A percentile compares a stretch with the other conserved stretches of the same genome.
Evolutionary conservation across 2,797 vertebrate genomes (phyloP).

Genomic region (Microctenopoma stevenorrisi): DNA sequence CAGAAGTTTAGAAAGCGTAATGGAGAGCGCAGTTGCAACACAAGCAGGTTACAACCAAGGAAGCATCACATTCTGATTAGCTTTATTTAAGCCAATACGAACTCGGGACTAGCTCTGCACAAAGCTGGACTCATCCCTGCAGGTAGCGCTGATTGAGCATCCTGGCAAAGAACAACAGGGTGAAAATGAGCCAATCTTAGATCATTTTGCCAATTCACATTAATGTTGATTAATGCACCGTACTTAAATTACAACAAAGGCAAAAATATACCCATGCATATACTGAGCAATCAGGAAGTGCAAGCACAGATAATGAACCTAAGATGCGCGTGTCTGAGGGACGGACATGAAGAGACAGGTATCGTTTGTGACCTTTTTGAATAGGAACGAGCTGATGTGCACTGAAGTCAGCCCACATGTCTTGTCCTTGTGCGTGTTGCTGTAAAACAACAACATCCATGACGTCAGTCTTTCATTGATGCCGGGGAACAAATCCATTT

Average conservation of each 20-base stretch:
- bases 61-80: not conserved
- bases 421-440: not conserved
- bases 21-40: no score
- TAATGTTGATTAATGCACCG: constrained; percentile 23
- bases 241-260: constrained; percentile 8
- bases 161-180: constrained; percentile 4
- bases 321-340: not conserved
- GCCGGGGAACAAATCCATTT: constrained; percentile 11
- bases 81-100: not conserved
- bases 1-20: no score
- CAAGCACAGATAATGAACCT: not conserved
- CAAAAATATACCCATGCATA: not conserved
- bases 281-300: not conserved
- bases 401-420: not conserved
- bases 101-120: not conserved
- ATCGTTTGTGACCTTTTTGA: constrained; percentile 1
- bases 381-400: not conserved
- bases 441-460: not conserved
- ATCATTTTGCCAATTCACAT: not conserved
- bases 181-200: constrained; percentile 17
- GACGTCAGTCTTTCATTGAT: constrained; percentile 1
- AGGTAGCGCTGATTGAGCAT: constrained; percentile 17
- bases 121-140: constrained; percentile 3
- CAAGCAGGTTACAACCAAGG: no score
- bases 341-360: not conserved